These are phyloP conservation scores for Tychaedon coryphoeus DNA, from an alignment of 2,113 vertebrate species.

Conservation along the genomic window DNA sequence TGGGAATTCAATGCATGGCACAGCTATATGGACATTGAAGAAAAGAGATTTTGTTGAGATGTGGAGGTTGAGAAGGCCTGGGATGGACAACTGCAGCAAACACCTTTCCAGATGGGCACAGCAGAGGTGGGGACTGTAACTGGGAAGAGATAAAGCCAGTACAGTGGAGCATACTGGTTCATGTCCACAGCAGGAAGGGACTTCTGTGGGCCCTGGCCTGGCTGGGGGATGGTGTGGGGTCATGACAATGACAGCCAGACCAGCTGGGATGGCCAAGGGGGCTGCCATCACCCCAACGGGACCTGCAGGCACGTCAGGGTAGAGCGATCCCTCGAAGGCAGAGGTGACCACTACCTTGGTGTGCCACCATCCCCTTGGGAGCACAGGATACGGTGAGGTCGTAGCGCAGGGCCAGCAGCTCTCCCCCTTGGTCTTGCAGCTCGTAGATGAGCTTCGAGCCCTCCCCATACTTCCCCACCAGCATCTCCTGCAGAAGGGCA, in stretches of 20 bases:
- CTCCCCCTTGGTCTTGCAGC: constrained; percentile 96
- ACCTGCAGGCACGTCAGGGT: not conserved
- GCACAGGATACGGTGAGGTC: constrained; percentile 95
- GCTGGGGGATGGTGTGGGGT: too few species aligned
- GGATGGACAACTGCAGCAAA: not conserved
- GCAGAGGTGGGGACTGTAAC: not conserved
- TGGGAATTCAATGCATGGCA: not conserved
- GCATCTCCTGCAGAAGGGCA: constrained; percentile 75
- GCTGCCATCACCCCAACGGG: rapidly evolving
- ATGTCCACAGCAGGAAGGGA: rapidly evolving
- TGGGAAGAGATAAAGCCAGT: not conserved
- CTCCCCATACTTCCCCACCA: constrained; percentile 89
- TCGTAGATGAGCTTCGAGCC: constrained; percentile 90
- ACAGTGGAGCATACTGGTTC: not conserved
- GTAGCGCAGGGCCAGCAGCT: constrained; percentile 92
- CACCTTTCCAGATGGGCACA: not conserved
- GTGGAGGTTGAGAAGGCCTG: not conserved
- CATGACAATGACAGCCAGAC: rapidly evolving
- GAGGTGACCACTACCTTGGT: rapidly evolving
- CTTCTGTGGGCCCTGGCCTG: not conserved
- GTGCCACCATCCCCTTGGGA: rapidly evolving
- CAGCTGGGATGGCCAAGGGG: not conserved
- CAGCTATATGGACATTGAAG: rapidly evolving
- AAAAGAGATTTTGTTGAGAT: not conserved
- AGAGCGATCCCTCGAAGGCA: rapidly evolving